Percentiles rank a stretch among this genome's conserved stretches.
These are phyloP conservation scores for Macrotrachela quadricornifera DNA, from an alignment of 1,140 invertebrate genomes.

Conservation along the genomic window DNA sequence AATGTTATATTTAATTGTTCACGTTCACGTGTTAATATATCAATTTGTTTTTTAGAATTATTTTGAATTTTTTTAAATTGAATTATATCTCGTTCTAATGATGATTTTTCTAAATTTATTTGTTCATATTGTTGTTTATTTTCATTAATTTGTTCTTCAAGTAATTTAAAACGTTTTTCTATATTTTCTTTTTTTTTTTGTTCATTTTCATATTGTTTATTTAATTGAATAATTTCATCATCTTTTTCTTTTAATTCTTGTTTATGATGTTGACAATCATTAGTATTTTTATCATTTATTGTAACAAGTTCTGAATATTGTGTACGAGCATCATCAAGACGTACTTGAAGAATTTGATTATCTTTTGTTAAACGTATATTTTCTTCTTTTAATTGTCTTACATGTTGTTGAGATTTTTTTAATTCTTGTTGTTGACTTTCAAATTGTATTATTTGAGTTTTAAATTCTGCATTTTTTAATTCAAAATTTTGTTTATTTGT, in stretches of 20 bases:
- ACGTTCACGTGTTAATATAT: slow-evolving; percentile 25
- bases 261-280: slow-evolving; percentile 23
- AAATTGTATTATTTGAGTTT: too few species aligned
- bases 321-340: too few species aligned
- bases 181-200: slow-evolving; percentile 21
- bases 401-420: too few species aligned
- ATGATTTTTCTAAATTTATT: slow-evolving; percentile 23
- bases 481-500: slow-evolving; percentile 10
- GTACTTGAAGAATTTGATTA: too few species aligned
- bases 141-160: slow-evolving; percentile 28
- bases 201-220: slow-evolving; percentile 24
- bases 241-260: slow-evolving; percentile 31
- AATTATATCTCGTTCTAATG: slow-evolving; percentile 27
- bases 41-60: slow-evolving; percentile 25
- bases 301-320: background rate
- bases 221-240: slow-evolving; percentile 15
- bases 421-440: too few species aligned
- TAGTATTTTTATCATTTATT: slow-evolving; percentile 19
- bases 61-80: slow-evolving; percentile 24
- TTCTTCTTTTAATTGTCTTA: too few species aligned
- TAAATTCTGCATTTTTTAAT: too few species aligned
- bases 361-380: too few species aligned
- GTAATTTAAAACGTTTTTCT: slow-evolving; percentile 21
- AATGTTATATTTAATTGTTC: slow-evolving; percentile 29
- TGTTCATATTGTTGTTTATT: slow-evolving; percentile 26